Base-by-base conservation (phyloP, 2,888 invertebrate species). In the Cerastis leucographa region DNA sequence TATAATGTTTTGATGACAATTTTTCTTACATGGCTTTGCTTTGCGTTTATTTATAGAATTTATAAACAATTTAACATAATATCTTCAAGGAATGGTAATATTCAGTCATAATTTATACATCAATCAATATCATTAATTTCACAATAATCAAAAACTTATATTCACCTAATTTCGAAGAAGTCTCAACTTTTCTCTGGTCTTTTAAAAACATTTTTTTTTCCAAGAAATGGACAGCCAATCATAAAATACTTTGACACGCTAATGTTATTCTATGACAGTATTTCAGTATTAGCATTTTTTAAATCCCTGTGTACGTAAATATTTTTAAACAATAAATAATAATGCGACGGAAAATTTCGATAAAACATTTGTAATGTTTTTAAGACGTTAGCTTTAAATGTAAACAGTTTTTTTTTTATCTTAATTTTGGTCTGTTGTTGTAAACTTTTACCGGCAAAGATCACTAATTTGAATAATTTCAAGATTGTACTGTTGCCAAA, bases 301-400 rank as follows among this genome's bases (percentile, higher is more conserved):
- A 46, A 1, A 8, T 49, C 46, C 46, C 9, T 46, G 22, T 46
- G 17, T 65, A 65, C 17, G 46, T 56, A 22, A 46, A n/a, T 49
- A n/a, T 17, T 25, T 35, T 35, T 42, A 19, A 44, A 9, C 3
- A 42, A 49, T 69, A 42, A 70, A 25, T 51, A 67, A 62, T 29
- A 29, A 54, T 7, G 19, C 25, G 82, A 84, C 82, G 82, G 80
- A 84, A 17, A 56, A 65, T 74, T 74, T 71, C 75, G 80, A 74
- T 82, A 69, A 12, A 71, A 61, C 29, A 83, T 69, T 83, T 44
- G 0, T 25, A 46, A 77, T 83, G 25, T 42, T 72, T 61, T 7
- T 35, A 54, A 46, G n/a, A 67, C n/a, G 12, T 49, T 46, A 42
- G 3, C 0, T 35, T 44, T 56, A 17, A 62, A 19, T 5, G 4